phyloP scores from a whole-genome alignment of 2,797 vertebrate species.

The Pangasius larnaudii region DNA sequence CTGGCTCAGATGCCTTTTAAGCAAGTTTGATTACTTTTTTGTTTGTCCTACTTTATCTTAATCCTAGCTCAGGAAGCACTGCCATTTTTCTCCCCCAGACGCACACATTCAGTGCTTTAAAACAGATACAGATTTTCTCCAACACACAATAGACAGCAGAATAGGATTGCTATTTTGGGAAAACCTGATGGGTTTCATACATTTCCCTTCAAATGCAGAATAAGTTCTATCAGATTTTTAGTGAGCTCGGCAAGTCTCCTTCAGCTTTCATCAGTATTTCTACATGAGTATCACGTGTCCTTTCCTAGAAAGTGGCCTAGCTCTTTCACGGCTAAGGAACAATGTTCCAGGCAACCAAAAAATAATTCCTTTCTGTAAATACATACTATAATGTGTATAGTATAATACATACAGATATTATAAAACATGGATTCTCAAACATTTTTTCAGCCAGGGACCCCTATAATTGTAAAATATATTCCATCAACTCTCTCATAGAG shows the following conservation, averaged over 20 bases:
- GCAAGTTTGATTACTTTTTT: slow-evolving; percentile 74
- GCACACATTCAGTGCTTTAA: slow-evolving; percentile 61
- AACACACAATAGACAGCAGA: slow-evolving; percentile 45
- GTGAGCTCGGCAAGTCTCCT: slow-evolving; percentile 23
- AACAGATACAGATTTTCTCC: slow-evolving; percentile 56
- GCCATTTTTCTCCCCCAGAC: slow-evolving; percentile 59
- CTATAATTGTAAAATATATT: neutral
- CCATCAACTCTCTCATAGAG: neutral
- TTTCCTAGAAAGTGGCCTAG: slow-evolving; percentile 16
- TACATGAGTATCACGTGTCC: slow-evolving; percentile 2
- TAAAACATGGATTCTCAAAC: neutral
- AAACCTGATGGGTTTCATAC: slow-evolving; percentile 31
- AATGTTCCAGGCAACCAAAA: slow-evolving; percentile 17
- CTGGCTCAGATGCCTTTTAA: slow-evolving; percentile 77
- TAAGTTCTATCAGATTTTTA: slow-evolving; percentile 26
- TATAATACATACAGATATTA: neutral
- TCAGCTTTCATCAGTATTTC: slow-evolving; percentile 27
- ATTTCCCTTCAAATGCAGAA: slow-evolving; percentile 22
- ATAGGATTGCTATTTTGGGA: slow-evolving; percentile 39
- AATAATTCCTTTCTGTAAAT: neutral
- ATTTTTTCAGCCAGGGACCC: neutral
- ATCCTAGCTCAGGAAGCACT: slow-evolving; percentile 69
- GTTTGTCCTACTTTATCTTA: slow-evolving; percentile 82
- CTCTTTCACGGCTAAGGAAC: slow-evolving; percentile 24
- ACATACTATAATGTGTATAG: too few species aligned